A percentile compares a stretch with the other conserved stretches of the same genome.
phyloP scores from a whole-genome alignment of 2,113 vertebrate species.

The human region GRCh38 chr14:87580501-87581000 shows the following conservation, averaged over 20 bases:
- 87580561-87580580: background rate
- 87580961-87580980: background rate
- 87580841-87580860: background rate
- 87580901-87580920: background rate
- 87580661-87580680: background rate
- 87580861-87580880: background rate
- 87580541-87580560: background rate
- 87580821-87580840: background rate
- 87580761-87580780: background rate
- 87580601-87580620: background rate
- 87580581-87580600: accelerated
- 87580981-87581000: background rate
- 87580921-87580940: background rate
- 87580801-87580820: background rate
- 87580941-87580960: background rate
- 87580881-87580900: background rate
- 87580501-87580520: background rate
- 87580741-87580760: background rate
- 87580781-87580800: background rate
- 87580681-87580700: background rate
- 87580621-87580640: background rate
- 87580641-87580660: background rate
- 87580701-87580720: accelerated
- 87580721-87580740: background rate
- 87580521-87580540: background rate